Evolutionary conservation across 2,797 vertebrate species (phyloP).

Genomic region (Lutjanus campechanus): DNA sequence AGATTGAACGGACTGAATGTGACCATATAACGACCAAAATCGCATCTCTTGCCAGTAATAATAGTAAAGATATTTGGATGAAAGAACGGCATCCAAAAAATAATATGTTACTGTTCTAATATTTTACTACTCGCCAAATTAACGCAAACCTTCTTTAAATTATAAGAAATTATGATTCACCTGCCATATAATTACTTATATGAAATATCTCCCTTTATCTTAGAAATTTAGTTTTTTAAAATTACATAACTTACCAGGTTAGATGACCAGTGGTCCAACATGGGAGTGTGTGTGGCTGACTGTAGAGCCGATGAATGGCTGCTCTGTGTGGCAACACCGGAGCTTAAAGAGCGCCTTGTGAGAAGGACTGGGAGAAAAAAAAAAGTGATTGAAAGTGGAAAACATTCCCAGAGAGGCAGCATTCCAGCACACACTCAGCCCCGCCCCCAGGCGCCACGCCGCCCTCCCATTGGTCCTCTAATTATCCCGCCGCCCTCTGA

Average conservation of each 20-base stretch:
- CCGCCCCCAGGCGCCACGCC: slow-evolving; percentile 44
- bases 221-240: slow-evolving; percentile 43
- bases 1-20: not conserved
- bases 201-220: slow-evolving; percentile 36
- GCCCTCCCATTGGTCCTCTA: slow-evolving; percentile 69
- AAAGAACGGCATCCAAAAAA: slow-evolving; percentile 7
- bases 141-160: not conserved
- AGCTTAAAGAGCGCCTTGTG: slow-evolving; percentile 91
- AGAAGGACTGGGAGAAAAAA: slow-evolving; percentile 82
- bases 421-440: slow-evolving; percentile 71
- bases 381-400: slow-evolving; percentile 86
- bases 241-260: slow-evolving; percentile 83
- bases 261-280: slow-evolving; percentile 81
- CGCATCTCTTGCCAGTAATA: not conserved
- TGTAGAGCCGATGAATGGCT: slow-evolving; percentile 87
- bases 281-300: slow-evolving; percentile 85
- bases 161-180: not conserved
- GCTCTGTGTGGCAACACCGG: slow-evolving; percentile 88
- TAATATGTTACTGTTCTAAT: not conserved
- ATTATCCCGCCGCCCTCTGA: slow-evolving; percentile 57
- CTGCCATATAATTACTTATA: slow-evolving; percentile 9
- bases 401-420: slow-evolving; percentile 87
- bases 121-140: slow-evolving; percentile 8
- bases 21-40: not conserved
- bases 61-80: not conserved